Conservation (phyloP, 2,797 vertebrate genomes). For the Silurus aristotelis region DNA sequence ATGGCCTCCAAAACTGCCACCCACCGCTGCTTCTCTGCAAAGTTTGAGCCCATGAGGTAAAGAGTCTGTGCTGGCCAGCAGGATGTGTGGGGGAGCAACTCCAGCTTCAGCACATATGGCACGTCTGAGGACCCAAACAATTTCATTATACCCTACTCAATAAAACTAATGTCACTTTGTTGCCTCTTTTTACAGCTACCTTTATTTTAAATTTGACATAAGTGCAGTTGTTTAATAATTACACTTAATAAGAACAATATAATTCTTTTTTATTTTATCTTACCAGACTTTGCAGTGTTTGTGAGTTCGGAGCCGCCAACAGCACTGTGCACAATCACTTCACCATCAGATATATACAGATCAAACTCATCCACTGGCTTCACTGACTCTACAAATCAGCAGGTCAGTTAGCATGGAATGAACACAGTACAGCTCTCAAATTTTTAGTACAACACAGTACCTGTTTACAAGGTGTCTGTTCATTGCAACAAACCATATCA, state of each 20-base stretch:
- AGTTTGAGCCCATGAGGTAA: slow-evolving; percentile 94
- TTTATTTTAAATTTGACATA: not conserved
- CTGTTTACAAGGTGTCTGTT: not conserved
- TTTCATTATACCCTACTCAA: not conserved
- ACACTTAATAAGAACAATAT: not conserved
- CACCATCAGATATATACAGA: slow-evolving; percentile 91
- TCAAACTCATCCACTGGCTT: slow-evolving; percentile 96
- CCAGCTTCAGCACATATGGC: slow-evolving; percentile 94
- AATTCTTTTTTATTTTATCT: slow-evolving; percentile 46
- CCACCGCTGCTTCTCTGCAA: slow-evolving; percentile 99
- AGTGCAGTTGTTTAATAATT: not conserved
- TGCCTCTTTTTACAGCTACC: not conserved
- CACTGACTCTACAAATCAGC: slow-evolving; percentile 78
- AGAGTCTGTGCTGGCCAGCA: slow-evolving; percentile 95
- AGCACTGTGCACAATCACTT: slow-evolving; percentile 93
- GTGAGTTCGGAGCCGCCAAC: slow-evolving; percentile 92
- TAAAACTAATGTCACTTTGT: not conserved
- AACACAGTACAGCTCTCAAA: not conserved
- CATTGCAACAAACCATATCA: not conserved
- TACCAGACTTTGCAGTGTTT: slow-evolving; percentile 96
- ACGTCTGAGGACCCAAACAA: slow-evolving; percentile 77
- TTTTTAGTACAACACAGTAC: not conserved
- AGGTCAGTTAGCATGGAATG: slow-evolving; percentile 12
- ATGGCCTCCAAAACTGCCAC: slow-evolving; percentile 93
- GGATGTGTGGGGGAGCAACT: slow-evolving; percentile 89